Base-by-base conservation (phyloP, 2,888 invertebrate genomes). In the Polylopha cassiicola region DNA sequence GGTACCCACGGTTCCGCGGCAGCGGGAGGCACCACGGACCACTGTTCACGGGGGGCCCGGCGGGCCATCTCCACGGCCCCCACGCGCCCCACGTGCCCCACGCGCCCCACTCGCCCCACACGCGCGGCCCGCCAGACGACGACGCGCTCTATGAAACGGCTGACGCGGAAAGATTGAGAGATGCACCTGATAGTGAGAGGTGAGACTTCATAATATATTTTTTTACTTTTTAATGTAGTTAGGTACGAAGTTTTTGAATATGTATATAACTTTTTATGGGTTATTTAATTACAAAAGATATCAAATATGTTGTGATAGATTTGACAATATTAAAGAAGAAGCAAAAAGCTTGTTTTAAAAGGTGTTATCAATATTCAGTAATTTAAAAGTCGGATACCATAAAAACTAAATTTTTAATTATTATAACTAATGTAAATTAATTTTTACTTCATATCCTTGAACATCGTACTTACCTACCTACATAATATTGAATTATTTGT, bases 101-200 rank as follows among this genome's bases (percentile, higher is more conserved):
- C 75, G 73, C 52, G 78, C 73, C 62, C 74, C 73, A 61, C 41
- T 21, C 54, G 43, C 62, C 59, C 51, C 73, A 62, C 73, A 84
- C 66, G 90, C 68, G 72, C 30, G 61, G 57, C 16, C 69, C 73
- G 48, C 85, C 88, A 52, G 93, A 93, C 70, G 94, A 94, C 68
- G 95, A 95, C 78, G 92, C 93, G 70, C 92, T 95, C 64, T 95
- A 95, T 78, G 95, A 94, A 86, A 93, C 92, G 64, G 95, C 95
- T 55, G 91, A 91, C 76, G 88, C 91, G 43, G 91, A 92, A 67
- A 90, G 89, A 42, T 65, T 85, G 39, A 80, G 92, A 50, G 94
- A 94, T 84, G 93, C 92, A 51, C 94, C 94, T 57, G 94, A 95
- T 76, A 94, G 94, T 81, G 95, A 93, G 89, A 95, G 95, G 95